Evolutionary conservation across 2,888 invertebrate genomes (phyloP).

Genomic region (Heliconius erato): DNA sequence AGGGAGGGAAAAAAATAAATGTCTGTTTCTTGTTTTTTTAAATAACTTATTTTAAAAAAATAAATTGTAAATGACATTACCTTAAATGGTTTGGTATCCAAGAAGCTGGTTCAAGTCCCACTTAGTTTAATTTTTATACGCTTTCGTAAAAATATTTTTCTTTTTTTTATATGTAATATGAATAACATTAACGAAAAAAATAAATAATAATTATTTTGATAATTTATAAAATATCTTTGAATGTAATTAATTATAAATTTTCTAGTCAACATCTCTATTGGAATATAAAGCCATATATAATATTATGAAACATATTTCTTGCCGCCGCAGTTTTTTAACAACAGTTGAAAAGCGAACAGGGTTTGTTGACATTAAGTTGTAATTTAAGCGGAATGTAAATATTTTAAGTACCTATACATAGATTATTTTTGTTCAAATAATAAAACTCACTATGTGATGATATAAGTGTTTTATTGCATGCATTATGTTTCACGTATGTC

Average conservation of each 20-base stretch:
- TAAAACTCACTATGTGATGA: slow-evolving; percentile 82
- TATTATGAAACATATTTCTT: slow-evolving; percentile 62
- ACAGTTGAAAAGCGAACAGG: slow-evolving; percentile 86
- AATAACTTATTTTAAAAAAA: too few species aligned
- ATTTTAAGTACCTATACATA: slow-evolving; percentile 77
- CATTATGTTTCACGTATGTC: neutral
- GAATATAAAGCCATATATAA: slow-evolving; percentile 33
- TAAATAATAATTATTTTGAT: too few species aligned
- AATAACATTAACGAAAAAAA: neutral
- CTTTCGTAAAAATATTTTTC: neutral
- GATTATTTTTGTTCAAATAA: slow-evolving; percentile 85
- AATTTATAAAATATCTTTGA: too few species aligned
- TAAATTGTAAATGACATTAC: too few species aligned
- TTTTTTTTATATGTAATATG: neutral
- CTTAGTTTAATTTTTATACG: neutral
- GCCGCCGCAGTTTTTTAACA: slow-evolving; percentile 72
- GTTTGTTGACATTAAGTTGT: slow-evolving; percentile 81
- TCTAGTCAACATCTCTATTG: slow-evolving; percentile 19
- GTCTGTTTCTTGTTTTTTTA: too few species aligned
- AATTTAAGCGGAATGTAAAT: slow-evolving; percentile 81
- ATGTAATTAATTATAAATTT: neutral
- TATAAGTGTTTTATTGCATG: slow-evolving; percentile 61
- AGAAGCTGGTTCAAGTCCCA: too few species aligned
- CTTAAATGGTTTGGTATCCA: too few species aligned
- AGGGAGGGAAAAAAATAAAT: neutral